Base-by-base conservation (phyloP, 2,113 vertebrate species). In the Myrmecophaga tridactyla region DNA sequence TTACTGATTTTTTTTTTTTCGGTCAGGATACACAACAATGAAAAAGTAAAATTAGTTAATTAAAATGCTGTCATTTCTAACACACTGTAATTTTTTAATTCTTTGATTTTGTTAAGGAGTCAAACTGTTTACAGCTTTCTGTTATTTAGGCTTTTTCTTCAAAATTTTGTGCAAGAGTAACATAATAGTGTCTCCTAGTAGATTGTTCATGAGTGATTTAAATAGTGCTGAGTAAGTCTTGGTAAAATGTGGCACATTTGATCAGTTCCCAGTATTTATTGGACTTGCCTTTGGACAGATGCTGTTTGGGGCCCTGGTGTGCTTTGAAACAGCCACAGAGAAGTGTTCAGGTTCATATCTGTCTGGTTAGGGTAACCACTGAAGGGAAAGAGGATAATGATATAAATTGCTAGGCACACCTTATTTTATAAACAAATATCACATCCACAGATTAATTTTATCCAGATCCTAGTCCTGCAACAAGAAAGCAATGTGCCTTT, bases 11-110 rank as follows among this genome's bases (percentile, higher is more conserved):
- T 53, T 56, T 80, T 56, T 46, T 56, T 77, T 48, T 20, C 48
- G 82, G 91, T 41, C 18, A 62, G 7, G 73, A 48, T 53, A 46
- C 65, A 46, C 69, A 36, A 29, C 41, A 41, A 7, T 51, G 70
- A 86, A 70, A 15, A 48, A 80, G 51, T 80, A 18, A 53, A 87
- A 41, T 11, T 21, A 46, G 41, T 41, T 89, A 39, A 93, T 95
- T 93, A 92, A 94, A 94, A 48, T n/a, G 7, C 39, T 78, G 43
- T 41, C 62, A 29, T 69, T 94, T 94, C 31, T 53, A 80, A 86
- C 29, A 69, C 34, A 10, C 20, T 56, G 85, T 80, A 31, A 31
- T 29, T 80, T 58, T 70, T 63, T 60, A 34, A 5, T 48, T 23
- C 39, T 94, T 60, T 43, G 41, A 18, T 69, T 80, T 60, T 70